Percentiles rank a stretch among this genome's conserved stretches.
These are phyloP conservation scores for Chydorus sphaericus DNA, from an alignment of 2,888 invertebrate genomes.

Conservation along the genomic window DNA sequence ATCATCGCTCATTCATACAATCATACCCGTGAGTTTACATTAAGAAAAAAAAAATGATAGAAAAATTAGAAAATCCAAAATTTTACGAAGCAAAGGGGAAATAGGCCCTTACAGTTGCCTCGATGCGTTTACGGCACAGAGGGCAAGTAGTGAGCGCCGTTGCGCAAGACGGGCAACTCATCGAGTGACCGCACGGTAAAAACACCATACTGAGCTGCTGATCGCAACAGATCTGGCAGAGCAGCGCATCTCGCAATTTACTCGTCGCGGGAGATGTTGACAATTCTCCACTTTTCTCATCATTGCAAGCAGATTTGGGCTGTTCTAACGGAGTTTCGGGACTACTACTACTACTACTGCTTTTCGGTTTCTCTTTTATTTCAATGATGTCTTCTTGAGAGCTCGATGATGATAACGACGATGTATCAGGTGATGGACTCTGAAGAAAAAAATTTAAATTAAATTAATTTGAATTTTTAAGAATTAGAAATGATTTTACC, in stretches of 20 bases:
- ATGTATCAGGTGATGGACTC: background rate
- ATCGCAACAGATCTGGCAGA: constrained; percentile 92
- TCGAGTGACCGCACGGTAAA: constrained; percentile 86
- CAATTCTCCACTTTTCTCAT: background rate
- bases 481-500: background rate
- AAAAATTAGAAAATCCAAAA: background rate
- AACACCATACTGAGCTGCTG: constrained; percentile 80
- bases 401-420: too few species aligned
- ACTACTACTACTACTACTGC: background rate
- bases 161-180: constrained; percentile 80
- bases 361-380: background rate
- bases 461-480: background rate
- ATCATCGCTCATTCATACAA: too few species aligned
- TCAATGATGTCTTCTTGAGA: background rate
- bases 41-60: too few species aligned
- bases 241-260: constrained; percentile 47
- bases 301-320: background rate
- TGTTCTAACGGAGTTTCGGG: background rate
- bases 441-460: background rate
- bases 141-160: constrained; percentile 71
- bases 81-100: constrained; percentile 38
- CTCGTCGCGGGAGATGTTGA: background rate
- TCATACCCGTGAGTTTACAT: too few species aligned
- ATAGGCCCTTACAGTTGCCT: constrained; percentile 69
- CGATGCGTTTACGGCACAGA: constrained; percentile 61